Percentiles rank a stretch among this genome's conserved stretches.
Evolutionary conservation across 2,113 vertebrate genomes (phyloP).

Genomic region (Alethe castanea): DNA sequence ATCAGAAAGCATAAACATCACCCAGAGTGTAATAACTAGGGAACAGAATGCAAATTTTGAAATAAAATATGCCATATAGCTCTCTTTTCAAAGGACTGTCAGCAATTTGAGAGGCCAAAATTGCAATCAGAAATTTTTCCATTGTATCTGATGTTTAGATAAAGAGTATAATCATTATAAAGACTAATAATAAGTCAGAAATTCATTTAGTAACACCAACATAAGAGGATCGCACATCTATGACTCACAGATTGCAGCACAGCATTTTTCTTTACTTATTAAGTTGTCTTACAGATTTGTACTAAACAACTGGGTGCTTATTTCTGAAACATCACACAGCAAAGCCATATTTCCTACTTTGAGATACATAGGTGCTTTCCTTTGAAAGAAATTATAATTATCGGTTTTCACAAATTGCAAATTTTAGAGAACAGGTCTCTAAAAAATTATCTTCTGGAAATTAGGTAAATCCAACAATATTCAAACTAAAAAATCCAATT

Average conservation of each 20-base stretch:
- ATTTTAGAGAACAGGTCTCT: neutral
- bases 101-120: neutral
- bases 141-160: neutral
- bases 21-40: neutral
- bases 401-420: neutral
- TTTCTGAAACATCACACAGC: neutral
- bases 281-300: neutral
- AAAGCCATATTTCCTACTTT: neutral
- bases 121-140: neutral
- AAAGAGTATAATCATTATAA: neutral
- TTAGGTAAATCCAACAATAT: neutral
- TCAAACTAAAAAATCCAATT: neutral
- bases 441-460: neutral
- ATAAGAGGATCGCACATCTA: neutral
- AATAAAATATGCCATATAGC: neutral
- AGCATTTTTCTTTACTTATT: neutral
- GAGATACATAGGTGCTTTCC: neutral
- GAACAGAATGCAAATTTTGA: neutral
- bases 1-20: neutral
- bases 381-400: neutral
- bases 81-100: neutral
- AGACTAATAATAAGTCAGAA: neutral
- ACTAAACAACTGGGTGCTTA: neutral
- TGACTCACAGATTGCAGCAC: neutral
- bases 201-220: neutral